Evolutionary conservation across 1,140 invertebrate genomes (phyloP).

Genomic region (Hypsibius dujardini): DNA sequence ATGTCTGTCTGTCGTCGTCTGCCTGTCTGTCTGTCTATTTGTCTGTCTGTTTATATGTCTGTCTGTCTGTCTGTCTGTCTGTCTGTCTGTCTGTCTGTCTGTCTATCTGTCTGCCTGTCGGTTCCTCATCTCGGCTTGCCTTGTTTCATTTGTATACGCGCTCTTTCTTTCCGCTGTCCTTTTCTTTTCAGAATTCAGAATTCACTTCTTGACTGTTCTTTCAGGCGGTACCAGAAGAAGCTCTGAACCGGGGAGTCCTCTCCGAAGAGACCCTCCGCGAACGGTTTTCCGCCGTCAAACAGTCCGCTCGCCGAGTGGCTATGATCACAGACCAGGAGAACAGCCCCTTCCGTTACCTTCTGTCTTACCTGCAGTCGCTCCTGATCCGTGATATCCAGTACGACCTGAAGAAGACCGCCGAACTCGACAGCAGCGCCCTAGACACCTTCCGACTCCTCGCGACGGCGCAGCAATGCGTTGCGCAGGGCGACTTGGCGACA

Average conservation of each 20-base stretch:
- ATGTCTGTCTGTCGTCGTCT: too few species aligned
- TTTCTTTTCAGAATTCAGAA: too few species aligned
- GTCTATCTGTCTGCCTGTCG: too few species aligned
- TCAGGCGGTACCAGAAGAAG: slow-evolving; percentile 53
- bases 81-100: too few species aligned
- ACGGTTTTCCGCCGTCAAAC: slow-evolving; percentile 55
- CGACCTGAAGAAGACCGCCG: slow-evolving; percentile 27
- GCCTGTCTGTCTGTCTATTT: too few species aligned
- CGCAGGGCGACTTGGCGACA: slow-evolving; percentile 60
- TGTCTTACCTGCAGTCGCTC: slow-evolving; percentile 64
- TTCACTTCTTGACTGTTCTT: too few species aligned
- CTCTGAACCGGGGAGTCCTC: slow-evolving; percentile 56
- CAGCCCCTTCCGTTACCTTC: slow-evolving; percentile 50
- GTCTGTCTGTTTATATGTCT: too few species aligned
- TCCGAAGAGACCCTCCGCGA: slow-evolving; percentile 64
- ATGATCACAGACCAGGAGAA: slow-evolving; percentile 59
- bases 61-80: too few species aligned
- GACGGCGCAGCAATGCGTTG: slow-evolving; percentile 63
- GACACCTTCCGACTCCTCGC: slow-evolving; percentile 71
- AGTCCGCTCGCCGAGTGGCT: slow-evolving; percentile 45
- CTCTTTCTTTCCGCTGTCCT: too few species aligned
- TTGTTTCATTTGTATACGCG: too few species aligned
- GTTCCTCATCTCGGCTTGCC: too few species aligned
- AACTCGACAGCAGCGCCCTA: slow-evolving; percentile 39
- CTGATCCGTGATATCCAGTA: slow-evolving; percentile 35